Base-by-base conservation (phyloP, 2,888 invertebrate species). In the Xylocampa areola region DNA sequence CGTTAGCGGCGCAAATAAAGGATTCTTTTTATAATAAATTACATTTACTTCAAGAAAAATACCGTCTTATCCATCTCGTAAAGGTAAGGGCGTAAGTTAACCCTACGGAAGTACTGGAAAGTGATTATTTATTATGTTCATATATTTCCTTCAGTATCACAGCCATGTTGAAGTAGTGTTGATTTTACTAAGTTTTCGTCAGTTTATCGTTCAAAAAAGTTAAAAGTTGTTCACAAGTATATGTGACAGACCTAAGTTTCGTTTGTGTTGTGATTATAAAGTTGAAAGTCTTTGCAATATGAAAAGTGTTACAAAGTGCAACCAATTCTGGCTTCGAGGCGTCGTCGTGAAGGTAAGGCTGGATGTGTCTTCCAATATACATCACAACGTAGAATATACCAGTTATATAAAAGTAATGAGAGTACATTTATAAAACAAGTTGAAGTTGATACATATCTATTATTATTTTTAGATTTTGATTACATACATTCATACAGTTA, bases 121-220 rank as follows among this genome's bases (percentile, higher is more conserved):
- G 93, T 94, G 93, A 92, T 91, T 92, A 92, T 90, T 89, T 93
- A 91, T 90, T 92, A 92, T 92, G 90, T 91, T 91, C 86, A 90
- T 88, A 87, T 91, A 88, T 91, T 92, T 92, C 90, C 91, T 92
- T 88, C 91, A 88, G 86, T 89, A 92, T 90, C 90, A 93, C 94
- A 94, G 93, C 93, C 93, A 94, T 94, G 93, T 94, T 92, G 89
- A 91, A 92, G 92, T 94, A 94, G 93, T 94, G 94, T 92, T 92
- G 89, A 88, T 91, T 92, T 91, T 88, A 86, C 79, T 92, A 87
- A 91, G 93, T 93, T 93, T 83, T 87, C 89, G 89, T 89, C 91
- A 89, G 90, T 91, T 86, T 88, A 88, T 87, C 81, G 91, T 89
- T 85, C 55, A 73, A 68, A 82, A 88, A 92, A 92, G 90, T 91